Percentiles rank a stretch among this genome's conserved stretches.
These are phyloP conservation scores for Steinernema feltiae DNA, from an alignment of 1,140 invertebrate species.

Conservation along the genomic window DNA sequence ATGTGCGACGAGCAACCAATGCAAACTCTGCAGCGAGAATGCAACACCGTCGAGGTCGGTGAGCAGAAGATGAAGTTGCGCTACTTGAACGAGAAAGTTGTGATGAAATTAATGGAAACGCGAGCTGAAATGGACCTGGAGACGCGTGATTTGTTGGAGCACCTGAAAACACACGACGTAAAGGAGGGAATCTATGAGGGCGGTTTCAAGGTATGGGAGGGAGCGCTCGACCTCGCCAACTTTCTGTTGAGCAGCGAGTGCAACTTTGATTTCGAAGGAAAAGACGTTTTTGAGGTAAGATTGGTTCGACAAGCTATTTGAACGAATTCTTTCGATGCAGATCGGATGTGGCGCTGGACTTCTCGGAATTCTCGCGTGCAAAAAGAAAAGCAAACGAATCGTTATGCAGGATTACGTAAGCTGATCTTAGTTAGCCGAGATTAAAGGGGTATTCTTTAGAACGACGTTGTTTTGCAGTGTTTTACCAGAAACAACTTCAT, in stretches of 20 bases:
- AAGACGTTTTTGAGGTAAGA: conserved; percentile 27
- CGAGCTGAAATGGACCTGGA: not conserved
- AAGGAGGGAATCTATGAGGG: conserved; percentile 5
- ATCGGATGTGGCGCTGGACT: conserved; percentile 58
- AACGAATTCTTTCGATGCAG: conserved; percentile 21
- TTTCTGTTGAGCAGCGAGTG: conserved; percentile 19
- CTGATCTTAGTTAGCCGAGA: not conserved
- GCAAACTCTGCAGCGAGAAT: not conserved
- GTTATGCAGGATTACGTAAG: conserved; percentile 58
- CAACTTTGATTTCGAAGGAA: not conserved
- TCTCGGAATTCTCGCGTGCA: conserved; percentile 48
- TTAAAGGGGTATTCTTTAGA: conserved; percentile 42
- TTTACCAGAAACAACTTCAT: conserved; percentile 53
- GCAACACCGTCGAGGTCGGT: not conserved
- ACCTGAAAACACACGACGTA: not conserved
- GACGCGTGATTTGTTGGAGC: not conserved
- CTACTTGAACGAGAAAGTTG: not conserved
- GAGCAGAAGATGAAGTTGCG: not conserved
- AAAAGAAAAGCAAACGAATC: conserved; percentile 40
- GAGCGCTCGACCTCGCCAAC: conserved; percentile 25
- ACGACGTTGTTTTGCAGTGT: conserved; percentile 49
- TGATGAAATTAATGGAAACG: not conserved
- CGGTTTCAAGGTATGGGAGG: conserved; percentile 26
- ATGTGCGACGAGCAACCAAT: not conserved
- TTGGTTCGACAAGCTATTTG: not conserved